These are phyloP conservation scores for Drosophila leontia DNA, from an alignment of 1,140 invertebrate species.

Conservation along the genomic window DNA sequence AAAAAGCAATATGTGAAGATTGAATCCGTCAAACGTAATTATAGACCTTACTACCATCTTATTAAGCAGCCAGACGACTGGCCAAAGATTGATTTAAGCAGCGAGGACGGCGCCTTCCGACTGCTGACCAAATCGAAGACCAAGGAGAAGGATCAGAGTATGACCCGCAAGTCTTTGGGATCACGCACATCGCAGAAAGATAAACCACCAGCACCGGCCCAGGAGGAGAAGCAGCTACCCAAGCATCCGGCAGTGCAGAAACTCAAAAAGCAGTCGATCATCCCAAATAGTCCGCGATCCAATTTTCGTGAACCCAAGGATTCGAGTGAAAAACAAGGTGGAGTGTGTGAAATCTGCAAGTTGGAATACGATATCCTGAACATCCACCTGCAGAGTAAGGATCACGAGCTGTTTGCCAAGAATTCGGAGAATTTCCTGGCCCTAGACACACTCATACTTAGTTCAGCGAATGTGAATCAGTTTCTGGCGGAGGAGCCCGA, in stretches of 20 bases:
- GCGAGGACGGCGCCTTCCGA: conserved; percentile 81
- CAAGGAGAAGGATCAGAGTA: conserved; percentile 55
- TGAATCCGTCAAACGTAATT: conserved; percentile 74
- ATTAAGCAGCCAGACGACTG: conserved; percentile 80
- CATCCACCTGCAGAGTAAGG: conserved; percentile 89
- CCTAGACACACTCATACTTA: conserved; percentile 88
- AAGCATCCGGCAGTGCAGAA: conserved; percentile 52
- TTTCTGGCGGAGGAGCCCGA: conserved; percentile 61
- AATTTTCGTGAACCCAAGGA: conserved; percentile 64
- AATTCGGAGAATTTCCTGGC: conserved; percentile 90
- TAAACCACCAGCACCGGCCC: conserved; percentile 14
- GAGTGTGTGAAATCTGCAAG: conserved; percentile 92
- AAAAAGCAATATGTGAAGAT: conserved; percentile 79
- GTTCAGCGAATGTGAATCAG: conserved; percentile 68
- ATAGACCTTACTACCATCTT: conserved; percentile 82
- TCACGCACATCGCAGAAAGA: conserved; percentile 61
- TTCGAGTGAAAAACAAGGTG: conserved; percentile 85
- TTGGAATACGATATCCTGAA: conserved; percentile 88
- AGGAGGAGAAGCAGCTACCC: conserved; percentile 24
- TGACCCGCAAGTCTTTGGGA: conserved; percentile 68
- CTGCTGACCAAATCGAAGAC: conserved; percentile 48
- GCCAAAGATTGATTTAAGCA: conserved; percentile 78
- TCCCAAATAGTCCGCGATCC: conserved; percentile 59
- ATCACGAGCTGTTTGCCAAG: conserved; percentile 89
- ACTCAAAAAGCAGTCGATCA: conserved; percentile 39